A percentile compares a stretch with the other conserved stretches of the same genome.
Conservation (phyloP, 2,797 vertebrate species). For the Astyanax mexicanus region DNA sequence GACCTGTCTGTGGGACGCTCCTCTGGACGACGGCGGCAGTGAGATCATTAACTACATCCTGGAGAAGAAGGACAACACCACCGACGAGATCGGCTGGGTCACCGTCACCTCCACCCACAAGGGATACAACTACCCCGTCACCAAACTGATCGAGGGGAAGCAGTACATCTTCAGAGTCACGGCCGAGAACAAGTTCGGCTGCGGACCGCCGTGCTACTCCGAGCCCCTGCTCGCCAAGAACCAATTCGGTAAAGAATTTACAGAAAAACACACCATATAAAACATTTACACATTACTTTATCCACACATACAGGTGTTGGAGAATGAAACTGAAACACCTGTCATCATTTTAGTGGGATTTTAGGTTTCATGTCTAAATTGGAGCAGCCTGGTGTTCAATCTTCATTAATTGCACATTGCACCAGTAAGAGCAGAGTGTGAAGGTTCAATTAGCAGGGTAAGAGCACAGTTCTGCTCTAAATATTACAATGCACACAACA, state of each 20-base stretch:
- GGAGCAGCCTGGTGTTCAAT: no score
- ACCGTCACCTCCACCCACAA: constrained; percentile 89
- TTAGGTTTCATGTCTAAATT: no score
- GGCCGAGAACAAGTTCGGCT: constrained; percentile 94
- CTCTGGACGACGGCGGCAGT: constrained; percentile 94
- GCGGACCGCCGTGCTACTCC: constrained; percentile 86
- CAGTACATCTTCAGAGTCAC: constrained; percentile 95
- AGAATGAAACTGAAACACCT: no score
- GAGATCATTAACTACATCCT: constrained; percentile 97
- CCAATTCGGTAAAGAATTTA: constrained; percentile 89
- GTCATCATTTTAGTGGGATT: no score
- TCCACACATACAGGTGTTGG: no score
- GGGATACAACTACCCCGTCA: constrained; percentile 87
- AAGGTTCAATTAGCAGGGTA: no score
- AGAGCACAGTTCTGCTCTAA: no score
- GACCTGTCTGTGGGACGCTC: constrained; percentile 92
- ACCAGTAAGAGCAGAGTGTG: no score
- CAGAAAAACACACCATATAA: neutral
- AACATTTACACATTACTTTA: no score
- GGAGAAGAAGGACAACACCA: constrained; percentile 97
- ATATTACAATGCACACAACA: no score
- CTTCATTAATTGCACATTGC: no score
- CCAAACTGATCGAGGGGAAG: constrained; percentile 96
- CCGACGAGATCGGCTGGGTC: constrained; percentile 91
- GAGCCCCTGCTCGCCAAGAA: constrained; percentile 92